A percentile compares a stretch with the other conserved stretches of the same genome.
phyloP scores from a whole-genome alignment of 2,113 vertebrate genomes.

The Boleophthalmus pectinirostris region DNA sequence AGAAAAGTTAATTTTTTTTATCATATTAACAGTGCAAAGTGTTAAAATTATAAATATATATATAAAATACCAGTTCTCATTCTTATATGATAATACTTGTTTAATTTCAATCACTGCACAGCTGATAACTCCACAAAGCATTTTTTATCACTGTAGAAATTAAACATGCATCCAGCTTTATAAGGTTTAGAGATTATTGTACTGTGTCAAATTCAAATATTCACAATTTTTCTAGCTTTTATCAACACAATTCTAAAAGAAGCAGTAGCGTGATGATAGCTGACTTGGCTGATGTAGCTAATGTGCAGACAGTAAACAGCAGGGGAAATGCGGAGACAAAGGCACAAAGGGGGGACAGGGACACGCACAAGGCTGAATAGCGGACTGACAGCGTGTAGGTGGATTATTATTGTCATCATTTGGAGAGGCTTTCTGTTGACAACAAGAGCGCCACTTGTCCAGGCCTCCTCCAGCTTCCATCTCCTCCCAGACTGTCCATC shows the following conservation, averaged over 20 bases:
- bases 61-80: background rate
- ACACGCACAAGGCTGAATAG: slow-evolving; percentile 42
- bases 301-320: slow-evolving; percentile 33
- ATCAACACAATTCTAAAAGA: slow-evolving; percentile 7
- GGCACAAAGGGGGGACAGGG: slow-evolving; percentile 43
- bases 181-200: slow-evolving; percentile 37
- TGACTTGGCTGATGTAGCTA: slow-evolving; percentile 11
- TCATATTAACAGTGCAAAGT: too few species aligned
- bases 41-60: background rate
- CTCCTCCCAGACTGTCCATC: slow-evolving; percentile 55
- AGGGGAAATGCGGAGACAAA: background rate
- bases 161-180: slow-evolving; percentile 23
- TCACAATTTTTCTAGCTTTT: slow-evolving; percentile 11
- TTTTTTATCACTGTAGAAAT: slow-evolving; percentile 7
- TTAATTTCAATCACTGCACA: background rate
- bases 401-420: slow-evolving; percentile 67
- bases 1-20: too few species aligned
- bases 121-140: background rate
- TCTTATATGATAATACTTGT: too few species aligned
- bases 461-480: slow-evolving; percentile 50
- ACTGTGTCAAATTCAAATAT: slow-evolving; percentile 36
- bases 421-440: slow-evolving; percentile 69
- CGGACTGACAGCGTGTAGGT: slow-evolving; percentile 66
- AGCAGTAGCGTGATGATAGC: slow-evolving; percentile 18
- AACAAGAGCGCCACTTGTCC: slow-evolving; percentile 61